Base-by-base conservation (phyloP, 2,888 invertebrate species). In the Caenorhabditis sinica region DNA sequence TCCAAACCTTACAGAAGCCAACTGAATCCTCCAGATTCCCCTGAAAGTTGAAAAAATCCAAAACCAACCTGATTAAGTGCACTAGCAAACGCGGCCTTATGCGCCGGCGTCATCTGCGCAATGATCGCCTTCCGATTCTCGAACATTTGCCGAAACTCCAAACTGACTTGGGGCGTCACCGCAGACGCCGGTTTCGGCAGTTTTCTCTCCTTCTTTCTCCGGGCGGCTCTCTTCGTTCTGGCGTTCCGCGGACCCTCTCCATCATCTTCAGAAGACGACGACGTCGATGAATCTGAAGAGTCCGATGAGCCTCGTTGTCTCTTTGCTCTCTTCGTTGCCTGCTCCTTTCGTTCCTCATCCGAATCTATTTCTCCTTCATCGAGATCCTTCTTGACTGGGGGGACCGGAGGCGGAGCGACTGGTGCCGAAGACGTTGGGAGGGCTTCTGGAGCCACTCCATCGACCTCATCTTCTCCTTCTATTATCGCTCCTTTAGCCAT, bases 281-380 rank as follows among this genome's bases (percentile, higher is more conserved):
- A 63, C 6, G 85, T 65, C 0, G 76, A 73, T 20, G 85, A 85
- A 25, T 60, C 68, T 17, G 85, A 84, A 13, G 69, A 65, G 43
- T 69, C 73, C 2, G 77, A 71, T 9, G 51, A n/a, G 33, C 28
- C 60, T 25, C 28, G 11, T 30, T 60, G 69, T 17, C 40, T 49
- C 53, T 53, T 86, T 20, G 75, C 65, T n/a, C n/a, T n/a, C 9
- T 43, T 66, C 23, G 72, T 73, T 43, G 72, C 11, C 13, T 40
- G 40, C 30, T 61, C 60, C 43, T 86, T 71, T 30, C 65, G 28
- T 73, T 88, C 88, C 51, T 88, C 88, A 13, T 87, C 88, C 43
- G 86, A 86, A 60, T 86, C 88, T 15, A 88, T 87, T 53, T 88
- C 88, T 17, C 88, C 88, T 53, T 88, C 88, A 36, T 88, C 88